Base-by-base conservation (phyloP, 2,113 vertebrate species). In the Scytalopus superciliaris region DNA sequence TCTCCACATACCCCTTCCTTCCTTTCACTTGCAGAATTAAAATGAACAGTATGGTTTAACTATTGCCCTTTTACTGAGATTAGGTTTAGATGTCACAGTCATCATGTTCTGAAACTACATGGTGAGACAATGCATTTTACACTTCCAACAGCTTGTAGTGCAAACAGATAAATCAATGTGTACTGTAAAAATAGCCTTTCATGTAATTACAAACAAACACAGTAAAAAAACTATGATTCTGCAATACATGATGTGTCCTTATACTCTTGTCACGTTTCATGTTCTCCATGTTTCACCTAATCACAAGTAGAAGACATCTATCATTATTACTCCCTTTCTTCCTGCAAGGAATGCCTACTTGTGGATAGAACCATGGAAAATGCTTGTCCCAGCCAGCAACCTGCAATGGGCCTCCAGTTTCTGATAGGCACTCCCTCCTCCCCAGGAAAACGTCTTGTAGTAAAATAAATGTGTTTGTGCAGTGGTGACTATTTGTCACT, bases 401-500 rank as follows among this genome's bases (percentile, higher is more conserved):
- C 77, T 21, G 22, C 68, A 49, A 53, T 28, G 4, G 68, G 59
- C 57, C 82, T 86, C 80, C 8, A 24, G 37, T 37, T 82, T 89
- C 89, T 96, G 83, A 94, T 80, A 90, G 93, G 64, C 67, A 60
- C 86, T 83, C 56, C 66, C 82, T 59, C 72, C n/a, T 83, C 93
- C 83, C 79, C 40, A 45, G 82, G 87, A 79, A 94, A 73, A 95
- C 9, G 92, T 90, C 92, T 90, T 94, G 76, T 92, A 96, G 94
- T 92, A 93, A 95, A 98, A 97, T 95, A 96, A 97, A 89, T 97
- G 96, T 98, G 98, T 98, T 98, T 98, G 91, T 98, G 97, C 98
- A 98, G 98, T 96, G 97, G 98, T 98, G 97, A 96, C 97, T 97
- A 94, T 98, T 97, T 98, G 95, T 98, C 98, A 98, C 56, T n/a